A percentile compares a stretch with the other conserved stretches of the same genome.
phyloP scores from a whole-genome alignment of 2,888 invertebrate species.

The Amphipyra berbera region DNA sequence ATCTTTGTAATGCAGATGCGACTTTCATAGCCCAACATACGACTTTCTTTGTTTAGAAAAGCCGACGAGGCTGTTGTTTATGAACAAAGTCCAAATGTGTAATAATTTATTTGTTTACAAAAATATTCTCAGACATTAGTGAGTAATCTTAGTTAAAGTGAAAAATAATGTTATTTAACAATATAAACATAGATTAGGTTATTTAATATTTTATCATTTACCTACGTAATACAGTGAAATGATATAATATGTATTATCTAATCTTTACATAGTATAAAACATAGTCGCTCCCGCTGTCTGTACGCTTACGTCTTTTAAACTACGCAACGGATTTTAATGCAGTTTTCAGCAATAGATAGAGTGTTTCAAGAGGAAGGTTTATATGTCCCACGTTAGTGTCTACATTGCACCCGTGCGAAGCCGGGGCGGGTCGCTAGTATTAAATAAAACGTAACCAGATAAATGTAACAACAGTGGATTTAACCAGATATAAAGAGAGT shows the following conservation, averaged over 20 bases:
- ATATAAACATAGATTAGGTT: constrained; percentile 30
- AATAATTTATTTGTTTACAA: constrained; percentile 16
- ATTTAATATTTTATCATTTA: constrained; percentile 30
- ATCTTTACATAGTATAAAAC: too few species aligned
- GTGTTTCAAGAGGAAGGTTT: too few species aligned
- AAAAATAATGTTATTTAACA: constrained; percentile 30
- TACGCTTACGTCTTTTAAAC: too few species aligned
- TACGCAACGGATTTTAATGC: too few species aligned
- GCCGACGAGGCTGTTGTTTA: constrained; percentile 12
- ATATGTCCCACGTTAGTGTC: too few species aligned
- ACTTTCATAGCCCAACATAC: constrained; percentile 11
- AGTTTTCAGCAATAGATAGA: too few species aligned
- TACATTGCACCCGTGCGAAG: too few species aligned
- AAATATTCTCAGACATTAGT: constrained; percentile 20
- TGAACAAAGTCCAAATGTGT: constrained; percentile 40
- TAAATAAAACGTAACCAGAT: constrained; percentile 6
- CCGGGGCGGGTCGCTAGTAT: too few species aligned
- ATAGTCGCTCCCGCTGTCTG: too few species aligned
- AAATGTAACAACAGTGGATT: background rate
- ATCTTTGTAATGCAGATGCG: constrained; percentile 30
- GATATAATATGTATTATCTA: constrained; percentile 23
- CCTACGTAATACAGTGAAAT: constrained; percentile 12
- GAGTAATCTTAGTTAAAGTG: constrained; percentile 36
- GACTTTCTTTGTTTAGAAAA: constrained; percentile 24
- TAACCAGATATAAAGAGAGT: too few species aligned